Evolutionary conservation across 2,888 invertebrate genomes (phyloP).

Genomic region (Eueremaeus valkanovi): DNA sequence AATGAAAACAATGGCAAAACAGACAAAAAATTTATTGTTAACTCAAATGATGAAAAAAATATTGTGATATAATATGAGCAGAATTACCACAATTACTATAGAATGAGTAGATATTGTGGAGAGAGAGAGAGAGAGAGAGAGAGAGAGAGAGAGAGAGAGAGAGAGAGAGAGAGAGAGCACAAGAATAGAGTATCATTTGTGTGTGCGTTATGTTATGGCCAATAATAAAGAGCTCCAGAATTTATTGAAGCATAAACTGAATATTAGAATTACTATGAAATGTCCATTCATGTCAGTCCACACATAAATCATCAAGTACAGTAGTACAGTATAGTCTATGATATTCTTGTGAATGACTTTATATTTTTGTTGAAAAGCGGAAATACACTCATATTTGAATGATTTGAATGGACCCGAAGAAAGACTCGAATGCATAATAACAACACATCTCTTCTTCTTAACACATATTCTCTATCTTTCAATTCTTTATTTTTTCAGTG

Average conservation of each 20-base stretch:
- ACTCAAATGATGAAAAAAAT: conserved; percentile 5
- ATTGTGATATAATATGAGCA: conserved; percentile 11
- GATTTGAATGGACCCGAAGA: neutral
- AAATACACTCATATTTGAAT: neutral
- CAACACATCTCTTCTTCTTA: neutral
- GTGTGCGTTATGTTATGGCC: neutral
- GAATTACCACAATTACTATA: neutral
- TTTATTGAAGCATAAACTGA: conserved; percentile 15
- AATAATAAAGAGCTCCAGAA: neutral
- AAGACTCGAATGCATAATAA: neutral
- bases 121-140: too few relatives aligned
- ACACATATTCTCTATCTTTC: neutral
- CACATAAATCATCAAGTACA: conserved; percentile 23
- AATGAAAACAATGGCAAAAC: neutral
- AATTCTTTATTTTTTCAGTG: neutral
- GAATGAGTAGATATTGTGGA: neutral
- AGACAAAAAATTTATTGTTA: neutral
- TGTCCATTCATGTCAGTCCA: conserved; percentile 8
- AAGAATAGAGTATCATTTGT: conserved; percentile 14
- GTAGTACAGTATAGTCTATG: neutral
- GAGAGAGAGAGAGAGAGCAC: too few relatives aligned
- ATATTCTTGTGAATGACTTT: neutral
- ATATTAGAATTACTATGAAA: neutral
- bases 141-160: too few relatives aligned
- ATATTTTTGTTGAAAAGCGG: conserved; percentile 16